Evolutionary conservation across 1,140 invertebrate genomes (phyloP).

Genomic region (Zaprionus camerounensis): DNA sequence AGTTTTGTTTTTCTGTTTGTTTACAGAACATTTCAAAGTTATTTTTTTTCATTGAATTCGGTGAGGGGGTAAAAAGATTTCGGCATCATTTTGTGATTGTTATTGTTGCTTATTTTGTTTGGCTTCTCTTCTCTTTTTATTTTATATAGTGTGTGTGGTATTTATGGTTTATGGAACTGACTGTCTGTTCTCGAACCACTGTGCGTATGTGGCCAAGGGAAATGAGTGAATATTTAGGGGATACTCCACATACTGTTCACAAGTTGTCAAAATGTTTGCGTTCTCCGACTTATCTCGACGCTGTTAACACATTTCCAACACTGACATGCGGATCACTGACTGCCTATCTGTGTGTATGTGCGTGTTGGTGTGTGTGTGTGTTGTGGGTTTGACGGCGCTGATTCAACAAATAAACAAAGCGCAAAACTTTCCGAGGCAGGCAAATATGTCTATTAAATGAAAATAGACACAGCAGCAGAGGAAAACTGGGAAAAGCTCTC

Average conservation of each 20-base stretch:
- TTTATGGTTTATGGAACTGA: slow-evolving; percentile 67
- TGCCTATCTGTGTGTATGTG: neutral
- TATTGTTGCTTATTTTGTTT: slow-evolving; percentile 34
- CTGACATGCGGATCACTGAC: slow-evolving; percentile 42
- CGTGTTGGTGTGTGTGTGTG: slow-evolving; percentile 18
- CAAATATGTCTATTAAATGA: slow-evolving; percentile 76
- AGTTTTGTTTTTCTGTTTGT: slow-evolving; percentile 56
- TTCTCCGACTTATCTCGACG: slow-evolving; percentile 58
- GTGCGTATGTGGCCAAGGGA: slow-evolving; percentile 20
- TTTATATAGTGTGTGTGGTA: slow-evolving; percentile 49
- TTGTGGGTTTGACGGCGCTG: slow-evolving; percentile 70
- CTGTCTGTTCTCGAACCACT: slow-evolving; percentile 35
- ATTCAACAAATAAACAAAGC: slow-evolving; percentile 80
- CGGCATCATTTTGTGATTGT: slow-evolving; percentile 57
- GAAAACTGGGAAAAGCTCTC: slow-evolving; percentile 35
- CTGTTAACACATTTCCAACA: slow-evolving; percentile 70
- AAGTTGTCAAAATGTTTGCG: slow-evolving; percentile 82
- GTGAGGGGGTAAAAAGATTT: slow-evolving; percentile 54
- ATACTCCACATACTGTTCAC: slow-evolving; percentile 63
- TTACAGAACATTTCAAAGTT: slow-evolving; percentile 68
- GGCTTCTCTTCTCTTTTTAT: slow-evolving; percentile 37
- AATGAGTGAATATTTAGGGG: neutral
- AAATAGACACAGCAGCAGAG: slow-evolving; percentile 66
- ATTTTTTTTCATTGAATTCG: slow-evolving; percentile 56
- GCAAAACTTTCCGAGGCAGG: slow-evolving; percentile 49